A percentile compares a stretch with the other conserved stretches of the same genome.
These are phyloP conservation scores for Aphelinus certus DNA, from an alignment of 1,140 invertebrate genomes.

Conservation along the genomic window DNA sequence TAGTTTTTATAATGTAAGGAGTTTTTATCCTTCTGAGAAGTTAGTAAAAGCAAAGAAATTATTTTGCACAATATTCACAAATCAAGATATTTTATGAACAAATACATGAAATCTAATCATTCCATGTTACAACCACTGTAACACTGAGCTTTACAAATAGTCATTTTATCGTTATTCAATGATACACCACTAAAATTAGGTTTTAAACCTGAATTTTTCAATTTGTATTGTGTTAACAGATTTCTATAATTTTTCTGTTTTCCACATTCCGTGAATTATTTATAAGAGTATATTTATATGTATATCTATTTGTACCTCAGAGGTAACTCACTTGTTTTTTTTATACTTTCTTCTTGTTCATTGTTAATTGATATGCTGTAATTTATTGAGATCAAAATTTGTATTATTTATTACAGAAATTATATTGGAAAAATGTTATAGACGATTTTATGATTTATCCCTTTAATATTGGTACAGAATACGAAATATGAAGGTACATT, in stretches of 20 bases:
- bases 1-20: conserved; percentile 12
- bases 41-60: neutral
- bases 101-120: conserved; percentile 17
- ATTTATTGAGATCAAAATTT: conserved; percentile 25
- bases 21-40: conserved; percentile 12
- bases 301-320: conserved; percentile 30
- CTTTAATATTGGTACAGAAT: neutral
- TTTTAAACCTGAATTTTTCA: conserved; percentile 1
- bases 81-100: neutral
- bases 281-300: conserved; percentile 34
- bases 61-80: neutral
- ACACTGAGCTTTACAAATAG: conserved; percentile 18
- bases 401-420: conserved; percentile 27
- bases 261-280: conserved; percentile 38
- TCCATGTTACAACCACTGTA: conserved; percentile 21
- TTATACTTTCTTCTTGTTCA: conserved; percentile 21
- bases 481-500: too few species aligned
- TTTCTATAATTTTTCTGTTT: conserved; percentile 33
- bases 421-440: conserved; percentile 22
- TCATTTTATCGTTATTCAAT: neutral
- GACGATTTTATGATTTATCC: conserved; percentile 19
- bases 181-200: neutral
- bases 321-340: conserved; percentile 13
- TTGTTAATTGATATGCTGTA: conserved; percentile 31
- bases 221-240: conserved; percentile 33